A percentile compares a stretch with the other conserved stretches of the same genome.
These are phyloP conservation scores for Trypoxylon attenuatum DNA, from an alignment of 2,888 invertebrate species.

Conservation along the genomic window DNA sequence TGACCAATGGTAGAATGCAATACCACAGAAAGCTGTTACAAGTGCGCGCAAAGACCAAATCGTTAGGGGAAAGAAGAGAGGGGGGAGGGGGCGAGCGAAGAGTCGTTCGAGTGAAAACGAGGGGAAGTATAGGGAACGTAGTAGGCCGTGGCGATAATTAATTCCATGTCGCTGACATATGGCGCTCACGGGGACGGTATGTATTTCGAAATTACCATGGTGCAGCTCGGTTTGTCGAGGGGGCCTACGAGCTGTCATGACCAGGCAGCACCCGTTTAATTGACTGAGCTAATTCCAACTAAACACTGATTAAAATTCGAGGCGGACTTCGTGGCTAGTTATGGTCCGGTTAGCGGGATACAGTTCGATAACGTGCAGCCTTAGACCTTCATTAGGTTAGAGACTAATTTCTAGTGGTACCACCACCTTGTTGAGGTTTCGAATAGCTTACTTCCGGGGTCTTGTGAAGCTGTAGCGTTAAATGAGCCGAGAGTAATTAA, in stretches of 20 bases:
- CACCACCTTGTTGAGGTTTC: neutral
- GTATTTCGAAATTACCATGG: slow-evolving; percentile 56
- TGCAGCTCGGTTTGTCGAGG: slow-evolving; percentile 36
- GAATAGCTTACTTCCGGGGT: too few relatives aligned
- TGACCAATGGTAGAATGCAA: too few relatives aligned
- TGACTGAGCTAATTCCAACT: slow-evolving; percentile 48
- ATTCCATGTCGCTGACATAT: slow-evolving; percentile 56
- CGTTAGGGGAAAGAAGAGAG: too few relatives aligned
- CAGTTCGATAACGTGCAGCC: neutral
- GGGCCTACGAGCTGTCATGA: slow-evolving; percentile 45
- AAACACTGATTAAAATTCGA: slow-evolving; percentile 52
- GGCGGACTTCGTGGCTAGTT: slow-evolving; percentile 13
- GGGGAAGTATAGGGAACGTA: slow-evolving; percentile 23
- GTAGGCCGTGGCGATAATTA: slow-evolving; percentile 49
- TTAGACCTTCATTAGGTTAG: slow-evolving; percentile 5
- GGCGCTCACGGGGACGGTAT: slow-evolving; percentile 51
- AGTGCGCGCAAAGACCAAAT: too few relatives aligned
- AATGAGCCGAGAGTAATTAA: neutral
- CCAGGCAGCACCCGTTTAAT: slow-evolving; percentile 51
- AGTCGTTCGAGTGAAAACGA: slow-evolving; percentile 1
- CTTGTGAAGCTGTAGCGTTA: too few relatives aligned
- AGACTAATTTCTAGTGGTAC: neutral
- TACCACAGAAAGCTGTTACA: too few relatives aligned
- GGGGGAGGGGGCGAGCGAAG: too few relatives aligned
- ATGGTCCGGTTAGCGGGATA: slow-evolving; percentile 13